These are phyloP conservation scores for Hartigia nigra DNA, from an alignment of 2,888 invertebrate species.

Conservation along the genomic window DNA sequence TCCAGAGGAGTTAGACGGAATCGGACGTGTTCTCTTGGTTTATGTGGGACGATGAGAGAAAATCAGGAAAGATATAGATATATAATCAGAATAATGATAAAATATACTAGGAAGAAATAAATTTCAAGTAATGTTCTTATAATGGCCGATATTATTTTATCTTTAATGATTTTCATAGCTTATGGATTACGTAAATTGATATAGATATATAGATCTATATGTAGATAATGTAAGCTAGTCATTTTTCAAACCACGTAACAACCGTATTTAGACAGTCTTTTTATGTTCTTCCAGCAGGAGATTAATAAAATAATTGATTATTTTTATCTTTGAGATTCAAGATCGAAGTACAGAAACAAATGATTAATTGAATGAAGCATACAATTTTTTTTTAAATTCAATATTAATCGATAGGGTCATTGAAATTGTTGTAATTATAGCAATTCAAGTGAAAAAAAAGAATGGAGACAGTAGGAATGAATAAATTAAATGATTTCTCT, in stretches of 20 bases:
- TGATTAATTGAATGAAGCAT: not conserved
- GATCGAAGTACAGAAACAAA: not conserved
- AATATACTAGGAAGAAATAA: not conserved
- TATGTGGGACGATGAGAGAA: not conserved
- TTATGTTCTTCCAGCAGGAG: not conserved
- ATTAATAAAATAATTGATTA: not conserved
- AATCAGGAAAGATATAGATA: not conserved
- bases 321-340: not conserved
- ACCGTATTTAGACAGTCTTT: not conserved
- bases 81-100: not conserved
- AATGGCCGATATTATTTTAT: conserved; percentile 36
- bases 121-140: conserved; percentile 37
- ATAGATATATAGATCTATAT: not conserved
- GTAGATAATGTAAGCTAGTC: not conserved
- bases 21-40: not conserved
- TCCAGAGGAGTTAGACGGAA: not conserved
- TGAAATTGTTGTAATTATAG: not conserved
- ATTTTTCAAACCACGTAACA: not conserved
- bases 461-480: not conserved
- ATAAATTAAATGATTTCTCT: not conserved
- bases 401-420: not conserved
- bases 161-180: not conserved
- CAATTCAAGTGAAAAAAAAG: not conserved
- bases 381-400: no score
- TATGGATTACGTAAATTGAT: not conserved